Base-by-base conservation (phyloP, 2,888 invertebrate genomes). In the Sinotaia quadrata region DNA sequence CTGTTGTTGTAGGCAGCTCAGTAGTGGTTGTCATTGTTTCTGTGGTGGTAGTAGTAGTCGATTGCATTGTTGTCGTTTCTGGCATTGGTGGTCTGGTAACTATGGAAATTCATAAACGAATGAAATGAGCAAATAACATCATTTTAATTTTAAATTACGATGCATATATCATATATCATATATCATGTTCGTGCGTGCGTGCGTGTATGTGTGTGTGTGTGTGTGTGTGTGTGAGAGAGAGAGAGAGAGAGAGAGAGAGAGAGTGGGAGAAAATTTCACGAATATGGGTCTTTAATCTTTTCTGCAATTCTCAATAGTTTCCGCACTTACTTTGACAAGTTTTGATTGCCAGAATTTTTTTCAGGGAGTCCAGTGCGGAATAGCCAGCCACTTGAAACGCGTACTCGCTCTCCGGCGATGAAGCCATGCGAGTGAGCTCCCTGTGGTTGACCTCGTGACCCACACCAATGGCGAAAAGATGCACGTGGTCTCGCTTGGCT, bases 401-500 rank as follows among this genome's bases (percentile, higher is more conserved):
- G 67, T 78, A 78, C 36, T 81, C 77, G 5, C 66, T 44, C 0
- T 71, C n/a, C 0, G 80, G 80, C 4, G 62, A 47, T 54, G 81
- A 81, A n/a, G 83, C 78, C 52, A 84, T 82, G 4, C 76, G 75
- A 51, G 66, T 51, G 52, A 84, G 70, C 69, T 84, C 84, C n/a
- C 73, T 41, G 21, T 73, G 62, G 67, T 83, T 82, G 10, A 79
- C 75, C 2, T 67, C 69, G 18, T 61, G 58, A 7, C 84, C 84
- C 34, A 84, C 80, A 3, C 84, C 84, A 41, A 84, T 75, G 10
- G 82, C 76, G 70, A 84, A 84, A 47, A 84, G 61, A 49, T 76
- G 73, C 61, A 82, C 80, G 24, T 75, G 68, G 21, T 74, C 56
- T 37, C 69, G 56, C 60, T 82, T 81, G 15, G 82, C 81, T 24